Conservation (phyloP, 2,888 invertebrate species). For the Tipula unca region DNA sequence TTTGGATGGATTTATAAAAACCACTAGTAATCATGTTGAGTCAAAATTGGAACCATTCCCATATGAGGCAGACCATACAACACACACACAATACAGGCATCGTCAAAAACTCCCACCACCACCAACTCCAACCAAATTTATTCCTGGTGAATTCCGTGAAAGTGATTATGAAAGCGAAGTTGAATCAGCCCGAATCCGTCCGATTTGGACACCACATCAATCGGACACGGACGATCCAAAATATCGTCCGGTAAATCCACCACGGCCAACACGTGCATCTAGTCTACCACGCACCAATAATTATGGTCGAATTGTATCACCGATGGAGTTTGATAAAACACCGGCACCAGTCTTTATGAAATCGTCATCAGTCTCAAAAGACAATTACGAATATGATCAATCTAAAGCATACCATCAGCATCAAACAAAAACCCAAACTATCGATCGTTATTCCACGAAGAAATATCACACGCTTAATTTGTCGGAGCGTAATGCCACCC, state of each 20-base stretch:
- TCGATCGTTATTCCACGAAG: conserved; percentile 34
- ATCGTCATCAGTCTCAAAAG: not conserved
- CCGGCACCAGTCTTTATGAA: conserved; percentile 44
- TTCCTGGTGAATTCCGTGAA: conserved; percentile 55
- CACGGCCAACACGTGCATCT: conserved; percentile 44
- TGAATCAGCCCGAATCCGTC: conserved; percentile 50
- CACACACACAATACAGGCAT: conserved; percentile 28
- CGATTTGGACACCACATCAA: conserved; percentile 56
- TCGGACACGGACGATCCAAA: conserved; percentile 49
- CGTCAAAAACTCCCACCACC: conserved; percentile 40
- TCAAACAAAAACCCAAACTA: conserved; percentile 32
- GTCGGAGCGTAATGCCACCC: conserved; percentile 19
- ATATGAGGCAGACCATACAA: conserved; percentile 36
- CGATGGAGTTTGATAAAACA: conserved; percentile 53
- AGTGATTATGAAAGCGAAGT: conserved; percentile 64
- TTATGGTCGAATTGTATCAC: conserved; percentile 47
- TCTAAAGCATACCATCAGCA: conserved; percentile 17
- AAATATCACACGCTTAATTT: conserved; percentile 19
- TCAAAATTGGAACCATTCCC: conserved; percentile 42
- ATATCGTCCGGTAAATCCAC: conserved; percentile 54
- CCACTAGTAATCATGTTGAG: conserved; percentile 38
- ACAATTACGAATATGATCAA: conserved; percentile 17
- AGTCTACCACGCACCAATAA: conserved; percentile 43
- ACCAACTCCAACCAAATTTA: conserved; percentile 55
- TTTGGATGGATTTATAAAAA: conserved; percentile 42